These are phyloP conservation scores for Limnephilus marmoratus DNA, from an alignment of 2,888 invertebrate genomes.

Conservation along the genomic window DNA sequence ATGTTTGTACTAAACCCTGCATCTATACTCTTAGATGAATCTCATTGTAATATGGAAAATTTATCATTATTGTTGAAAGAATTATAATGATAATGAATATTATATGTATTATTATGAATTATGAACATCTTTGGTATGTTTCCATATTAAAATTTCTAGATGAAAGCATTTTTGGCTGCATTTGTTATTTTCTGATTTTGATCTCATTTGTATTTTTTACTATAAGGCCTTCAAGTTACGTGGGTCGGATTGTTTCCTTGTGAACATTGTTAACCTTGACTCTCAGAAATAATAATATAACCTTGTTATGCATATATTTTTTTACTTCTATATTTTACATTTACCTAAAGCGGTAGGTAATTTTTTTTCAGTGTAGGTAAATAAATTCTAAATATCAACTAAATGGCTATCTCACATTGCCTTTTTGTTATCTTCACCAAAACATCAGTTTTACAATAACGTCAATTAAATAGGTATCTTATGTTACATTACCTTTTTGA, in stretches of 20 bases:
- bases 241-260: no score
- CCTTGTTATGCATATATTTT: not conserved
- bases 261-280: not conserved
- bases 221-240: not conserved
- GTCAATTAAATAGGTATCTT: no score
- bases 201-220: not conserved
- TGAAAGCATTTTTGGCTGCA: not conserved
- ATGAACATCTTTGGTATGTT: not conserved
- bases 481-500: not conserved
- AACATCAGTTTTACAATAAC: not conserved
- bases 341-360: not conserved
- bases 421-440: not conserved
- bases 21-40: not conserved
- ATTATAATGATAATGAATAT: not conserved
- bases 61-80: not conserved
- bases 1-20: not conserved
- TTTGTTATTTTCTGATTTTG: not conserved
- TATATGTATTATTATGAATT: not conserved
- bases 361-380: not conserved
- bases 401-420: not conserved
- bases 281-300: not conserved
- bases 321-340: not conserved
- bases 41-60: not conserved
- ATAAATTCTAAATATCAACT: not conserved
- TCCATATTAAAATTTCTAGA: not conserved